Base-by-base conservation (phyloP, 2,888 invertebrate genomes). In the Himalopsyche tibetana region DNA sequence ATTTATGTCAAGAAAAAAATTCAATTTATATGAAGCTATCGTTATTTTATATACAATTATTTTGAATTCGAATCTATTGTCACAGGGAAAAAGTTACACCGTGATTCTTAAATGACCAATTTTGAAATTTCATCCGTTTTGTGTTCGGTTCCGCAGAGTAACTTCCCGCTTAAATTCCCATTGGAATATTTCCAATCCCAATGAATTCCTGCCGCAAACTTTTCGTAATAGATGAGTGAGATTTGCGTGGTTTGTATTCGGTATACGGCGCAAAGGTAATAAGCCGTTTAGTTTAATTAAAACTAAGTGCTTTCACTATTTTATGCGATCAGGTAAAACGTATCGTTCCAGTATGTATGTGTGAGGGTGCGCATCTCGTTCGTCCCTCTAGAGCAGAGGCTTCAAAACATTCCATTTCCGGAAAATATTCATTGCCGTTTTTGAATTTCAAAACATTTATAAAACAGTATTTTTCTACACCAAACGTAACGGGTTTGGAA, bases 201-300 rank as follows among this genome's bases (percentile, higher is more conserved):
- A 63, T 63, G 63, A 84, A 84, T 84, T 51, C 12, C 51, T 45
- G 51, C 42, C 36, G 55, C 55, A 51, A 80, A 84, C 38, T 84
- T 84, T 84, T 56, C 36, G 63, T 84, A 84, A 83, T 83, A 55
- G 79, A 85, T 79, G 82, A 85, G 69, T 74, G 85, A 42, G 80
- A 40, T 51, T 82, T 19, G 82, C 79, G 85, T 80, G 87, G 87
- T 80, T 87, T 83, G 87, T 87, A 80, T 80, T 55, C 63, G 56
- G 84, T 55, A 82, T 63, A 74, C 42, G 85, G 56, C 83, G 63
- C 45, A 55, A 55, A 63, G 84, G 87, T 85, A 87, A 87, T 87
- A 87, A 87, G 87, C 85, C 85, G 87, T 87, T 85, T 84, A 87
- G 85, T 87, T 87, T 87, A 87, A 87, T 87, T 87, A 87, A 87